Conservation (phyloP, 2,113 vertebrate genomes). For the Cepphus grylle region DNA sequence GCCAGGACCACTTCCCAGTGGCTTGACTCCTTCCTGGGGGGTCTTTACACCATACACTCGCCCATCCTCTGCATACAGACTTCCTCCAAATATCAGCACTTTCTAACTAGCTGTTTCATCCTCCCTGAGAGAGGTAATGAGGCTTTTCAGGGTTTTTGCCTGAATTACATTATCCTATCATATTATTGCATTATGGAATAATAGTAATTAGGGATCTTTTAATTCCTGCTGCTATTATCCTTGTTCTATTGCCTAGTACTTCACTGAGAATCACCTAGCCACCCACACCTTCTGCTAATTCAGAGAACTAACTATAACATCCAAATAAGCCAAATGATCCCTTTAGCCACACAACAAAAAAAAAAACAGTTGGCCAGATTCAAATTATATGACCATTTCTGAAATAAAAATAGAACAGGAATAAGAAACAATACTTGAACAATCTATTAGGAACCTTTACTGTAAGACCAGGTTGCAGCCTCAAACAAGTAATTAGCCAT, state of each 20-base stretch:
- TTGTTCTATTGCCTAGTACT: neutral
- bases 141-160: neutral
- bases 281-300: neutral
- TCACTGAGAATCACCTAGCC: neutral
- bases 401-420: neutral
- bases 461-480: neutral
- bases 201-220: neutral
- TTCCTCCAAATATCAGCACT: neutral
- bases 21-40: neutral
- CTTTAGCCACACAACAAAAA: neutral
- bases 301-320: neutral
- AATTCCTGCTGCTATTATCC: neutral
- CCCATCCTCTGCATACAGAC: neutral
- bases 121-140: neutral
- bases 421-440: neutral
- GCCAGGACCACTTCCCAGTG: neutral
- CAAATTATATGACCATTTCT: neutral
- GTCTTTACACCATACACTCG: neutral
- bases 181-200: neutral
- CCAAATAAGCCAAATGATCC: neutral
- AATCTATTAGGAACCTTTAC: neutral
- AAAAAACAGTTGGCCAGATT: neutral
- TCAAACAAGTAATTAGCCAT: neutral
- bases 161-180: neutral
- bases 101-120: neutral